Evolutionary conservation across 2,888 invertebrate genomes (phyloP).

Genomic region (Andrena trimmerana): DNA sequence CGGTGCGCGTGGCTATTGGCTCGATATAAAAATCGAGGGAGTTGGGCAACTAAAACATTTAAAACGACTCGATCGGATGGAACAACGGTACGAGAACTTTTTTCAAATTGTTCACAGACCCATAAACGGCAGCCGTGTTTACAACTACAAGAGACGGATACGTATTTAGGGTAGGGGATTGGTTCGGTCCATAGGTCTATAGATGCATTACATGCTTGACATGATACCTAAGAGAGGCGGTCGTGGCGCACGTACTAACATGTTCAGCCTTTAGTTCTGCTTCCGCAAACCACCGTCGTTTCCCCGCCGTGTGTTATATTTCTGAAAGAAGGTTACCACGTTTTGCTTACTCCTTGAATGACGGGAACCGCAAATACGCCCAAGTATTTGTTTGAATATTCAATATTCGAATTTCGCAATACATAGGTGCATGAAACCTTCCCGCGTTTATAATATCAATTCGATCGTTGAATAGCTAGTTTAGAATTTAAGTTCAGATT

Average conservation of each 20-base stretch:
- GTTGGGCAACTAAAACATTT: conserved; percentile 64
- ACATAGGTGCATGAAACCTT: too few species aligned
- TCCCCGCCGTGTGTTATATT: conserved; percentile 28
- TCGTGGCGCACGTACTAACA: conserved; percentile 46
- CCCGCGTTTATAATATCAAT: too few species aligned
- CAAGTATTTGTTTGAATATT: too few species aligned
- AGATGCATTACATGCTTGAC: conserved; percentile 76
- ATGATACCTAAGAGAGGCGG: conserved; percentile 68
- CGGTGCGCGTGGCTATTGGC: conserved; percentile 17
- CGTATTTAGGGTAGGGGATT: conserved; percentile 43
- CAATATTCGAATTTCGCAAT: too few species aligned
- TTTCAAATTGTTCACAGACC: conserved; percentile 63
- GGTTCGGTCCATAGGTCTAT: conserved; percentile 47
- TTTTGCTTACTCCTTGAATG: conserved; percentile 4
- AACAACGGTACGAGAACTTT: conserved; percentile 45
- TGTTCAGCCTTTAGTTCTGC: conserved; percentile 48
- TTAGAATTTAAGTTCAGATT: too few species aligned
- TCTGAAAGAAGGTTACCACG: conserved; percentile 20
- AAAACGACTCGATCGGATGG: conserved; percentile 51
- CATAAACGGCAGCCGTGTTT: conserved; percentile 53
- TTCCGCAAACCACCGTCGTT: conserved; percentile 47
- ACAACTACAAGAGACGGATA: conserved; percentile 34
- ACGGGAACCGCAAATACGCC: neutral
- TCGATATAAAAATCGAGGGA: conserved; percentile 1
- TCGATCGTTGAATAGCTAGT: too few species aligned